phyloP scores from a whole-genome alignment of 2,888 invertebrate species.

The Synergus itoensis region DNA sequence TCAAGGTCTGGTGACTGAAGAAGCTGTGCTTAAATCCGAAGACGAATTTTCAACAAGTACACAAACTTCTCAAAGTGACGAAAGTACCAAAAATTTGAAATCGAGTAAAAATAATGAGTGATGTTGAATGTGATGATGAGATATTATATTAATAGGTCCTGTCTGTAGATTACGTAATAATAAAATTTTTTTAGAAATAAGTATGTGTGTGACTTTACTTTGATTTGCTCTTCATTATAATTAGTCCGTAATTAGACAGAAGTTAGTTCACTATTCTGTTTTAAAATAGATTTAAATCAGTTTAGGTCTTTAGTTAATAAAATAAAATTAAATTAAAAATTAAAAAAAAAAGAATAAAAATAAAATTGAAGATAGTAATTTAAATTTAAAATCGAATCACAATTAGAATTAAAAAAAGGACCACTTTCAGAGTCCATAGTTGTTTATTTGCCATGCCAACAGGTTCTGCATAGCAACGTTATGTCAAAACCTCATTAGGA shows the following conservation, averaged over 20 bases:
- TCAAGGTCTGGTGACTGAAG: slow-evolving; percentile 66
- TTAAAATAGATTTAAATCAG: no score
- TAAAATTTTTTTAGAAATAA: slow-evolving; percentile 35
- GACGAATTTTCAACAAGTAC: slow-evolving; percentile 38
- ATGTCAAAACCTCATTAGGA: not conserved
- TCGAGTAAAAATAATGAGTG: slow-evolving; percentile 22
- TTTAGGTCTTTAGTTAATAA: no score
- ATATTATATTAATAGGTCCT: slow-evolving; percentile 14
- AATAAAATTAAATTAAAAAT: no score
- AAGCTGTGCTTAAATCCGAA: slow-evolving; percentile 27
- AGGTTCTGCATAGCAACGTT: slow-evolving; percentile 10
- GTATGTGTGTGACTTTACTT: not conserved
- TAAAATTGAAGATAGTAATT: no score
- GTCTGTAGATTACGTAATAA: slow-evolving; percentile 39
- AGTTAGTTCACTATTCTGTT: no score
- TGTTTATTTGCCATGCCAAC: slow-evolving; percentile 60
- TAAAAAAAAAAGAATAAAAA: no score
- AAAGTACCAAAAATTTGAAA: slow-evolving; percentile 40
- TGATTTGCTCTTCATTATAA: no score
- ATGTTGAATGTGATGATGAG: slow-evolving; percentile 44
- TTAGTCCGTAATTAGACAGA: no score
- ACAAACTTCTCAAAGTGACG: not conserved
- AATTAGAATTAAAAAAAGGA: no score
- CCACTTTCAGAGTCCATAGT: slow-evolving; percentile 4
- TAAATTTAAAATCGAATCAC: no score